Base-by-base conservation (phyloP, 2,888 invertebrate genomes). In the Folsomia manolachei region DNA sequence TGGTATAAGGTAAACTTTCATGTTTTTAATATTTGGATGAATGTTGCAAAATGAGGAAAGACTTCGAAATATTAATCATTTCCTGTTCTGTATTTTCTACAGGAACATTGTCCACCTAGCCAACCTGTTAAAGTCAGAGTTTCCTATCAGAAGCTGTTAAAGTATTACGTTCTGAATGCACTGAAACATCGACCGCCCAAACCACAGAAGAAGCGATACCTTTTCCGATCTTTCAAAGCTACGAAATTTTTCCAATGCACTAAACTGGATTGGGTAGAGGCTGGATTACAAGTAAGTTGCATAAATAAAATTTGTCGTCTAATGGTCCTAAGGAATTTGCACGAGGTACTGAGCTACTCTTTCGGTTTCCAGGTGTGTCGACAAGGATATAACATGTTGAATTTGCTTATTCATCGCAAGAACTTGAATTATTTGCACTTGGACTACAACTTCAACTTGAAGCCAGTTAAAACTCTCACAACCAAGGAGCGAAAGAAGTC, bases 181-280 rank as follows among this genome's bases (percentile, higher is more conserved):
- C 85, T 99, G 70, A 98, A 99, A 84, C 98, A 99, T 84, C 88
- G 97, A 75, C 93, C 95, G 62, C 99, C 99, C 0, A 99, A 99
- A 84, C 94, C 99, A 11, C 99, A 99, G 84, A 99, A 99, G 86
- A 97, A 98, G 83, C 89, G 98, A 88, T 89, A 81, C 62, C 86
- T 99, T 63, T 99, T 99, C 89, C 90, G 98, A 27, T 99, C 99
- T 0, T 99, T 99, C 86, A 99, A 99, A 85, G 94, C 97, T 0
- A 99, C 99, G 0, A 99, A 99, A 85, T 99, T 99, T 87, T 99
- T 99, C 88, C 98, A 99, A 90, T 96, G 96, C 0, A 99, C 99
- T 0, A 97, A 97, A 0, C 86, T 99, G 80, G 99, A 99, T 86
- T 99, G 99, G 99, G 99, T 99, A 1, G 99, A 99, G 85, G 97